phyloP scores from a whole-genome alignment of 2,888 invertebrate species.

The Eristalinus sepulchralis region DNA sequence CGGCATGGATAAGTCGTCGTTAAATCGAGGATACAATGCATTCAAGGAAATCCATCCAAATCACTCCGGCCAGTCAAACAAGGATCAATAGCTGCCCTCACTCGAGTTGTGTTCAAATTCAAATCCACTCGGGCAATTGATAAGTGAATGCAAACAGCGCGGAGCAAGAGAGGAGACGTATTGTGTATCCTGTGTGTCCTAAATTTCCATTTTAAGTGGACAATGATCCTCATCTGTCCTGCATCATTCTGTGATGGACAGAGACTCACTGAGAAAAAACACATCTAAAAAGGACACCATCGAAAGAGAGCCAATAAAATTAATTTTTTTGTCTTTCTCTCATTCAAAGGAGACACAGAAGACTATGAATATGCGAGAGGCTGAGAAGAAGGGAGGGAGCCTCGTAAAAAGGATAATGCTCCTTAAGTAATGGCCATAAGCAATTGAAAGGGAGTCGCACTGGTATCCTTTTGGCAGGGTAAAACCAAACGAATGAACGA shows the following conservation, averaged over 20 bases:
- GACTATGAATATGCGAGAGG: constrained; percentile 34
- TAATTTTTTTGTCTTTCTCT: constrained; percentile 7
- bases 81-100: constrained; percentile 30
- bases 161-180: background rate
- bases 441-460: constrained; percentile 47
- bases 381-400: background rate
- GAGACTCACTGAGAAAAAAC: background rate
- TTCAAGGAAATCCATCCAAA: background rate
- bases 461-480: background rate
- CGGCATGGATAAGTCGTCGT: constrained; percentile 37
- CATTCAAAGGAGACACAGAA: constrained; percentile 53
- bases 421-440: constrained; percentile 65
- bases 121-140: constrained; percentile 43
- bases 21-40: constrained; percentile 41
- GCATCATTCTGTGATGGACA: background rate
- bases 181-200: background rate
- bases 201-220: constrained; percentile 48
- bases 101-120: constrained; percentile 25
- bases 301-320: constrained; percentile 36
- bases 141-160: constrained; percentile 29
- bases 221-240: constrained; percentile 31
- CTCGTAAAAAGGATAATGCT: constrained; percentile 67
- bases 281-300: constrained; percentile 12
- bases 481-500: background rate
- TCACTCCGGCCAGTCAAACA: background rate